Conservation (phyloP, 1,140 invertebrate genomes). For the Drosophila tsacasi region DNA sequence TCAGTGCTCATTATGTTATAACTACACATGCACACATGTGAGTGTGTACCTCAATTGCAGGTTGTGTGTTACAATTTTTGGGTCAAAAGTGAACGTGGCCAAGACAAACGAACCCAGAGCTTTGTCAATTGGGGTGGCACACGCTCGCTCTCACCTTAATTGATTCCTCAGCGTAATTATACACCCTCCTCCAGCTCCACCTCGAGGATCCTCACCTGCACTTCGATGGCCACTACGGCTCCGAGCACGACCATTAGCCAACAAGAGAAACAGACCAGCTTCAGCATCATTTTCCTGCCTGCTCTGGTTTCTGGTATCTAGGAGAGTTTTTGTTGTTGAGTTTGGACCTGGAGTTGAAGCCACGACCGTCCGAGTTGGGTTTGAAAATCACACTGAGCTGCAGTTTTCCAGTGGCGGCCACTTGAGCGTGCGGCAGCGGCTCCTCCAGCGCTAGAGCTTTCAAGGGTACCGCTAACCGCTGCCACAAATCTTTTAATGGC, state of each 20-base stretch:
- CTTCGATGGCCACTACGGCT: slow-evolving; percentile 63
- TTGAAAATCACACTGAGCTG: slow-evolving; percentile 76
- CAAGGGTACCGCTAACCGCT: slow-evolving; percentile 60
- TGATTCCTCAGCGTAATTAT: slow-evolving; percentile 45
- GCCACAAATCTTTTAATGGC: slow-evolving; percentile 27
- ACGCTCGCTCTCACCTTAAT: slow-evolving; percentile 46
- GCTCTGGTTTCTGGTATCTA: slow-evolving; percentile 9
- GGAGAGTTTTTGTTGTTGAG: slow-evolving; percentile 3
- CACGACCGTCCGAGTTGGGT: slow-evolving; percentile 61
- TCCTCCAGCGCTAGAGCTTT: slow-evolving; percentile 51
- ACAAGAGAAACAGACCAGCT: slow-evolving; percentile 29
- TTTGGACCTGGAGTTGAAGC: slow-evolving; percentile 23
- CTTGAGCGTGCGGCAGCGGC: slow-evolving; percentile 41
- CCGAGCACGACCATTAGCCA: slow-evolving; percentile 47
- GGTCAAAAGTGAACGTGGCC: slow-evolving; percentile 84
- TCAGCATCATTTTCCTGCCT: slow-evolving; percentile 29
- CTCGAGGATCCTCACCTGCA: slow-evolving; percentile 60
- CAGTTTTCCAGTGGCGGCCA: slow-evolving; percentile 63
- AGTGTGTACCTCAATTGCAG: slow-evolving; percentile 49
- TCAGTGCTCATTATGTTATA: slow-evolving; percentile 56
- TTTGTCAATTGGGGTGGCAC: slow-evolving; percentile 45
- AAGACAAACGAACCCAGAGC: slow-evolving; percentile 18
- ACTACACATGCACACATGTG: slow-evolving; percentile 9
- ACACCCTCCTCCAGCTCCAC: slow-evolving; percentile 3
- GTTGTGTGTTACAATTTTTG: slow-evolving; percentile 78